Evolutionary conservation across 2,113 vertebrate genomes (phyloP), one percentile per base, ranked within the genome.

Genomic region (Notiomystis cincta): DNA sequence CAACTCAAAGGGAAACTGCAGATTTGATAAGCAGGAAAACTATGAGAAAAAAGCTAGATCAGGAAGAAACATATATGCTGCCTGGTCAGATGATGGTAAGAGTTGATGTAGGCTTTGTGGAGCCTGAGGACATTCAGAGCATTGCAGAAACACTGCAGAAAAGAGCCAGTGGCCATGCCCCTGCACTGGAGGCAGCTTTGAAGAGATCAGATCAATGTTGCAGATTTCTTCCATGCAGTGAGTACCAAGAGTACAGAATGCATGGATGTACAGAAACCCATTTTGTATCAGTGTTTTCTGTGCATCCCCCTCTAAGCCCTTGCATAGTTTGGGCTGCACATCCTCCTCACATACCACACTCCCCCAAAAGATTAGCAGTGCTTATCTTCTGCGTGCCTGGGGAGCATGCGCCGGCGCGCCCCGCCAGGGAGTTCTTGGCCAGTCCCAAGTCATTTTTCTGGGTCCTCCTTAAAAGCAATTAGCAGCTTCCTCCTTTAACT

Each of bases 381-480:
- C 76, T 93, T 96, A 88, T 83, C 82, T 82, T 0, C 4, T 3
- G 2, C 20, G 27, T 33, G 38, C 3, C 17, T 5, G 16, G 3
- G 3, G 54, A 13, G 9, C 72, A 4, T 30, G 69, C 0, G 2
- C 60, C 3, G 0, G 8, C 0, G 0, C 1, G 12, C 73, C 50
- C 15, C 33, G 24, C 24, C 67, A 75, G 56, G 44, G 93, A 86
- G 64, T 9, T 51, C 56, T 37, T 45, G 31, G 47, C 62, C 71
- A 83, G 31, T 20, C 44, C 13, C 7, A 27, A 69, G 56, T 62
- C 33, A 69, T 90, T 85, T 80, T 83, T 92, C 82, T 88, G 64
- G 24, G 51, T 78, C 90, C 88, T 94, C 93, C 93, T 96, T 88
- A 93, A 95, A 90, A 58, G 67, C 80, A 93, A 78, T 90, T 91